Evolutionary conservation across 1,140 invertebrate genomes (phyloP).

Genomic region (Ruditapes philippinarum): DNA sequence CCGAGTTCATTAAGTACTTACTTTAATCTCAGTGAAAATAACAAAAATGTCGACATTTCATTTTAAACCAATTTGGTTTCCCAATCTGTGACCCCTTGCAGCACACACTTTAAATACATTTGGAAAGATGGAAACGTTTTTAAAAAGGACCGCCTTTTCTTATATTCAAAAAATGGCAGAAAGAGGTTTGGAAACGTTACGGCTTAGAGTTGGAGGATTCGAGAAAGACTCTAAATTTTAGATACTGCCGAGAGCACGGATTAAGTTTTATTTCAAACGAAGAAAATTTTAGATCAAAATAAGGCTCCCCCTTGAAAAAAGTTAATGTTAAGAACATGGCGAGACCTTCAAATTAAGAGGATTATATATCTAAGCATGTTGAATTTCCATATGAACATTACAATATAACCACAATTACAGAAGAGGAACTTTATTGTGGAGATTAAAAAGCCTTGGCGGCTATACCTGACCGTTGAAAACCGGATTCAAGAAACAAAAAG

Average conservation of each 20-base stretch:
- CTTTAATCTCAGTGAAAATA: neutral
- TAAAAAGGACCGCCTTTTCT: conserved; percentile 74
- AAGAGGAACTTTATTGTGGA: neutral
- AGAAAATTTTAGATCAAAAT: neutral
- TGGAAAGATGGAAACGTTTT: conserved; percentile 84
- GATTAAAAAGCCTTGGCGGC: neutral
- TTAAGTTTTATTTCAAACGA: neutral
- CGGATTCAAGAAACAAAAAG: conserved; percentile 7
- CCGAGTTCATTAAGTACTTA: conserved; percentile 48
- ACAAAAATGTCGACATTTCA: conserved; percentile 73
- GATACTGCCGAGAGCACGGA: neutral
- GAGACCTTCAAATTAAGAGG: conserved; percentile 52
- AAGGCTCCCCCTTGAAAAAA: conserved; percentile 30
- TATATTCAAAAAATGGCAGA: conserved; percentile 61
- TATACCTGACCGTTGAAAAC: neutral
- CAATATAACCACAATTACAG: neutral
- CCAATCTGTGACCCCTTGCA: conserved; percentile 82
- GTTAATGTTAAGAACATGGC: conserved; percentile 14
- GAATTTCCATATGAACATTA: conserved; percentile 23
- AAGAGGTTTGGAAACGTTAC: conserved; percentile 29
- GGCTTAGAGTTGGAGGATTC: conserved; percentile 28
- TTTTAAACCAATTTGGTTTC: conserved; percentile 83
- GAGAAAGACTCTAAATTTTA: conserved; percentile 3
- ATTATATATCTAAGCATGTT: conserved; percentile 30
- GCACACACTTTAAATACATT: conserved; percentile 82